Conservation (phyloP, 2,888 invertebrate species). For the Leucophora obtusa region DNA sequence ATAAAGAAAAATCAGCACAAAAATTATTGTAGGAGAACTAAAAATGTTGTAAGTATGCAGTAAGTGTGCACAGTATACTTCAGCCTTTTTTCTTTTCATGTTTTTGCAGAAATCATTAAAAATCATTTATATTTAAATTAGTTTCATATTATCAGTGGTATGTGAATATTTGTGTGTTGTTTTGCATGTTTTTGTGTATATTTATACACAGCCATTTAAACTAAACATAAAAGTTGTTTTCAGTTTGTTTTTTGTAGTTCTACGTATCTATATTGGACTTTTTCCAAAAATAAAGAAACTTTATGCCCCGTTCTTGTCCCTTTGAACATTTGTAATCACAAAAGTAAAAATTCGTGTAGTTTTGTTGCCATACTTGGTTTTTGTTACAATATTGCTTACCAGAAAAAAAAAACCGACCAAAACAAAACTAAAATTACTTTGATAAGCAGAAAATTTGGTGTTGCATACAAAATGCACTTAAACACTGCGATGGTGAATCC, state of each 20-base stretch:
- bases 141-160: slow-evolving; percentile 46
- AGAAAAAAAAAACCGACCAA: not conserved
- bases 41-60: slow-evolving; percentile 28
- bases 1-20: slow-evolving; percentile 15
- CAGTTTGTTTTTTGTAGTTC: slow-evolving; percentile 6
- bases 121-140: slow-evolving; percentile 64
- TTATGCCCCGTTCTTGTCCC: slow-evolving; percentile 15
- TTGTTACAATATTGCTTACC: too few species aligned
- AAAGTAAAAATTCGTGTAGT: slow-evolving; percentile 41
- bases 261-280: slow-evolving; percentile 29
- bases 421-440: slow-evolving; percentile 40
- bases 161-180: not conserved
- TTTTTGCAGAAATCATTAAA: slow-evolving; percentile 40
- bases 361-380: slow-evolving; percentile 15
- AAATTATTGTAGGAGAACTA: slow-evolving; percentile 21
- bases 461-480: slow-evolving; percentile 5
- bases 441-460: slow-evolving; percentile 45
- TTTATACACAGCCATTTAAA: slow-evolving; percentile 9
- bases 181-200: not conserved
- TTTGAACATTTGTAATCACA: slow-evolving; percentile 35
- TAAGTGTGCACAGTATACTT: slow-evolving; percentile 15
- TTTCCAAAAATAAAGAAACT: slow-evolving; percentile 42
- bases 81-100: not conserved
- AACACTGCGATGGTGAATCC: not conserved
- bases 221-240: slow-evolving; percentile 22